These are phyloP conservation scores for Scalopus aquaticus DNA, from an alignment of 2,113 vertebrate genomes.

Conservation along the genomic window DNA sequence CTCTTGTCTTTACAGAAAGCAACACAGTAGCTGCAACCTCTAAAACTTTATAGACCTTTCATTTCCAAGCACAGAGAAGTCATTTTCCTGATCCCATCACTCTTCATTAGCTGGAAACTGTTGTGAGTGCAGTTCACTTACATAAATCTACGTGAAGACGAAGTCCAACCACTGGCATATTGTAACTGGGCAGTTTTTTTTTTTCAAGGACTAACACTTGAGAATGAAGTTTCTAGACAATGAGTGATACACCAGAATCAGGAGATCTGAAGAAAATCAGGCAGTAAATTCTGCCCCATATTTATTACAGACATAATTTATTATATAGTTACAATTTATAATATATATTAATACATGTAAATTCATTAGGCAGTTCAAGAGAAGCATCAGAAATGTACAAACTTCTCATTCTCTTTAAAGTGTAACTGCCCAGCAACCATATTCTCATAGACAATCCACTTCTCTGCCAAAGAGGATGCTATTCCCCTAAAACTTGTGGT, in stretches of 20 bases:
- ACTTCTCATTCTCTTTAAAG: background rate
- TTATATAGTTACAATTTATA: too few relatives aligned
- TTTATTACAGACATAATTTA: background rate
- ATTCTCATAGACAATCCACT: background rate
- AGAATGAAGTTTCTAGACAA: background rate
- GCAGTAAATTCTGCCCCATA: background rate
- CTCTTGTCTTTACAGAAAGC: background rate
- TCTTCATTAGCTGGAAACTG: background rate
- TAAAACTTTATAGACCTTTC: background rate
- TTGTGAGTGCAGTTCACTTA: background rate
- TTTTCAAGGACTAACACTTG: background rate
- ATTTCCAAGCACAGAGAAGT: background rate
- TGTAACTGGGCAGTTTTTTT: background rate
- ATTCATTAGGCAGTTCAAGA: background rate
- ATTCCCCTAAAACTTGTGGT: background rate
- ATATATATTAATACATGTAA: background rate
- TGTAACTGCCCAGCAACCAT: background rate
- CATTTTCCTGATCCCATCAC: background rate
- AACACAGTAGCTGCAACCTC: background rate
- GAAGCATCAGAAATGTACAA: background rate
- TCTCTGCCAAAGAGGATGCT: background rate
- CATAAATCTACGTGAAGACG: background rate
- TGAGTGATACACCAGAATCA: background rate
- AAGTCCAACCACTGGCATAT: background rate
- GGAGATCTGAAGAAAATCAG: background rate